phyloP scores from a whole-genome alignment of 2,113 vertebrate species.

The Myiopsitta monachus region DNA sequence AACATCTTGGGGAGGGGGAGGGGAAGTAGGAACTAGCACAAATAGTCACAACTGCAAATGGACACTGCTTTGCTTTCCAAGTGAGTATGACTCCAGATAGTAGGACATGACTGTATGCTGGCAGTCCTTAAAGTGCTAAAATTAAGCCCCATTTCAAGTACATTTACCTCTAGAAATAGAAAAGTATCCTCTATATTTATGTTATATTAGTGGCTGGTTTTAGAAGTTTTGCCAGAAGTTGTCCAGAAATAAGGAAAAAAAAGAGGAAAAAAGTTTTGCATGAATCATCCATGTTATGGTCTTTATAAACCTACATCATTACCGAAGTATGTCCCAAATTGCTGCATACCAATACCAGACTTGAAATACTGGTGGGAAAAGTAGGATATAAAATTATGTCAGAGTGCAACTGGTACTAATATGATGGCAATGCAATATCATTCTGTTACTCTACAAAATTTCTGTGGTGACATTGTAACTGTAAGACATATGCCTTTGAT shows the following conservation, averaged over 20 bases:
- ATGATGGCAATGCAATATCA: conserved; percentile 32
- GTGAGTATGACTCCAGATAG: background rate
- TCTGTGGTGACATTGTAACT: conserved; percentile 22
- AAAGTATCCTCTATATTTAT: conserved; percentile 72
- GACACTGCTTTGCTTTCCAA: background rate
- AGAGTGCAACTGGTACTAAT: conserved; percentile 54
- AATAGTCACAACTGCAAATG: background rate
- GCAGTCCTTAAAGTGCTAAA: conserved; percentile 28
- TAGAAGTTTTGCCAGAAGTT: conserved; percentile 57
- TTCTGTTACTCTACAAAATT: background rate
- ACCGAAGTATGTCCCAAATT: conserved; percentile 73
- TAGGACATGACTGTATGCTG: conserved; percentile 3
- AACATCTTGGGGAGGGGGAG: background rate
- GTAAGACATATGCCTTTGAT: conserved; percentile 22
- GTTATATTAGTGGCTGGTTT: conserved; percentile 69
- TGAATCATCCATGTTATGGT: conserved; percentile 71
- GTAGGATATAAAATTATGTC: conserved; percentile 64
- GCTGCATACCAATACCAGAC: conserved; percentile 58
- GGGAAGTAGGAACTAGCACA: background rate
- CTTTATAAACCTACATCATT: conserved; percentile 72
- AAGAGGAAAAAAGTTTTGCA: conserved; percentile 17
- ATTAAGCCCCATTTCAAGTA: conserved; percentile 50
- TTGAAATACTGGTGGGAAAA: conserved; percentile 50
- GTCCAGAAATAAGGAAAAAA: conserved; percentile 38
- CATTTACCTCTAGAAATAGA: conserved; percentile 72